Base-by-base conservation (phyloP, 2,113 vertebrate genomes). In the Cryptotis parvus region DNA sequence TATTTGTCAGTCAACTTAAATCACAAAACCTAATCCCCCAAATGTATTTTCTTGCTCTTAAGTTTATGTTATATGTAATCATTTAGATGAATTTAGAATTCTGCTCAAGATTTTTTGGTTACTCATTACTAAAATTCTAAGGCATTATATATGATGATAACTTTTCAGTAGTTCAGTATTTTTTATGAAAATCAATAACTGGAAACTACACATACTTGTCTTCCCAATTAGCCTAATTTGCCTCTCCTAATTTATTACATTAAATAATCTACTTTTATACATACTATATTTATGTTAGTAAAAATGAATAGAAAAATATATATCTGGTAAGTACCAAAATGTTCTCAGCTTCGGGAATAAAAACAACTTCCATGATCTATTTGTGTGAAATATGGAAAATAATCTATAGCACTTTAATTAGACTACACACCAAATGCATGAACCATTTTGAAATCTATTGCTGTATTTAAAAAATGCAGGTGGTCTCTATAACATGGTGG, bases 31-130 rank as follows among this genome's bases (percentile, higher is more conserved):
- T 81, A 91, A 79, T 3, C 1, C 9, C 92, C 72, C 41, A 31
- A 45, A 88, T 45, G 80, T 81, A 84, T 92, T 78, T 94, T 94
- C 73, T 82, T 91, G 76, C 7, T 84, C 45, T 49, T 16, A 84
- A 29, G 22, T 52, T 73, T 37, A 63, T 37, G 22, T 27, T 90
- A 58, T 33, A 73, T 79, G 90, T 83, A 39, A 79, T 72, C 55
- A 49, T 75, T 90, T 33, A 43, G 92, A 49, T 49, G 45, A 68
- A n/a, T 4, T 33, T 68, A 49, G 65, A 33, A 35, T 18, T 8
- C 29, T 68, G 27, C 43, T 49, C 89, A 70, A 84, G 41, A 24
- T 88, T 69, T 49, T 55, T 93, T 94, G 20, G 20, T 58, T 58
- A 58, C 33, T 87, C 27, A n/a, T n/a, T n/a, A n/a, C n/a, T 82